Base-by-base conservation (phyloP, 2,888 invertebrate species). In the Pterostichus madidus region DNA sequence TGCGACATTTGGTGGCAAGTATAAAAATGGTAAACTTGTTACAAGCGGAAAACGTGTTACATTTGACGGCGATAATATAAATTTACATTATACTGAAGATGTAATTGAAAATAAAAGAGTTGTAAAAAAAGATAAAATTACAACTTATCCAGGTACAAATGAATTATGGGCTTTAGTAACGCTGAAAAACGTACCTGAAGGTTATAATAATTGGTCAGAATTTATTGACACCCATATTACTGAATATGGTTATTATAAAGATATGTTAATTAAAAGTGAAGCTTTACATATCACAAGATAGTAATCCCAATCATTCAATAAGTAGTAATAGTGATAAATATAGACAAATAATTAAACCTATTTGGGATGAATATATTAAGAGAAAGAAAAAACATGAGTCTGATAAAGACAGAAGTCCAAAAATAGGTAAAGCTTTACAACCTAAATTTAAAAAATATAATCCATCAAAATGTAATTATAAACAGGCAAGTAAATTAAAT, bases 71-170 rank as follows among this genome's bases (percentile, higher is more conserved):
- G 39, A 39, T 39, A 39, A 39, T 39, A 39, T 39, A 39, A 39
- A 39, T 39, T 39, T 39, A 39, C 39, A 39, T 39, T 39, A 39
- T 39, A 39, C 39, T 39, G 39, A 3, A 39, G 7, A 39, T 39
- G 39, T 39, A 10, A 61, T 61, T 32, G 61, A 24, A 24, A 61
- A 32, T 61, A 61, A 61, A 61, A 61, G 31, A 13, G 35, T 61
- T 56, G 56, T 13, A 13, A 24, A 24, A 17, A 13, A 13, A 56
- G 56, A 13, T 56, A 13, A 56, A 17, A 13, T 56, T 17, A 24
- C 15, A 24, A 13, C 13, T 39, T 39, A 39, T 56, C 15, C 56
- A 17, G 11, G 13, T 56, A 56, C 56, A 56, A 24, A 15, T 17
- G 56, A 13, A 8, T 13, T 56, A 56, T 56, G 56, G 56, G 13